Percentiles rank a stretch among this genome's conserved stretches.
phyloP scores from a whole-genome alignment of 2,888 invertebrate species.

The Leptinotarsa peninsularis region DNA sequence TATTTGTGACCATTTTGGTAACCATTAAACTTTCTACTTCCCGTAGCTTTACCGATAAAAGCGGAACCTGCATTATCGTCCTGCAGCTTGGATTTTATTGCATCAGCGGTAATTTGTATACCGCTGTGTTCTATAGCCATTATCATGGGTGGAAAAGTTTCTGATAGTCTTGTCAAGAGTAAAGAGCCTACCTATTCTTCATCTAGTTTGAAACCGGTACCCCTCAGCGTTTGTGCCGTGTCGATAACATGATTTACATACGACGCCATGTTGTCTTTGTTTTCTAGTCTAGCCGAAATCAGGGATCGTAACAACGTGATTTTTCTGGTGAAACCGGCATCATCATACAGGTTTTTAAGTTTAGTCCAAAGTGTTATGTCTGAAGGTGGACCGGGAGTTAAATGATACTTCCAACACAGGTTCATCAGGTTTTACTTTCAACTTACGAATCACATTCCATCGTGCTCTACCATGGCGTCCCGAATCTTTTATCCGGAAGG shows the following conservation, averaged over 20 bases:
- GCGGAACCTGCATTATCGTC: conserved; percentile 1
- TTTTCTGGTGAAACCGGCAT: conserved; percentile 43
- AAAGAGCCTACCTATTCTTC: conserved; percentile 44
- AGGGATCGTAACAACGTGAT: conserved; percentile 45
- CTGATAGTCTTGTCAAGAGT: conserved; percentile 48
- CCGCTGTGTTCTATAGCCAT: conserved; percentile 45
- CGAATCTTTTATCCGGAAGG: no score
- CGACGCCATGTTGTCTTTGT: conserved; percentile 46
- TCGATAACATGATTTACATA: conserved; percentile 51
- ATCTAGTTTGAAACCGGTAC: conserved; percentile 45
- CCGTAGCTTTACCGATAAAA: not conserved
- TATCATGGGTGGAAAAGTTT: conserved; percentile 47
- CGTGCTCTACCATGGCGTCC: no score
- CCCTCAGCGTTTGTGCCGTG: conserved; percentile 43
- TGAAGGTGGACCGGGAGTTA: conserved; percentile 46
- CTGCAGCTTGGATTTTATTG: conserved; percentile 52
- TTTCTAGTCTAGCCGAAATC: conserved; percentile 48
- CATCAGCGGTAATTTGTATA: conserved; percentile 46
- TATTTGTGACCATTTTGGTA: no score
- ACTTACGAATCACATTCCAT: no score
- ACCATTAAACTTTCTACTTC: not conserved
- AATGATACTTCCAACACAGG: conserved; percentile 45
- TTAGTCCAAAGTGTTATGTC: conserved; percentile 43
- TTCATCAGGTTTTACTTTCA: not conserved
- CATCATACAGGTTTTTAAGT: conserved; percentile 41